Evolutionary conservation across 2,888 invertebrate genomes (phyloP).

Genomic region (Junonia oenone): DNA sequence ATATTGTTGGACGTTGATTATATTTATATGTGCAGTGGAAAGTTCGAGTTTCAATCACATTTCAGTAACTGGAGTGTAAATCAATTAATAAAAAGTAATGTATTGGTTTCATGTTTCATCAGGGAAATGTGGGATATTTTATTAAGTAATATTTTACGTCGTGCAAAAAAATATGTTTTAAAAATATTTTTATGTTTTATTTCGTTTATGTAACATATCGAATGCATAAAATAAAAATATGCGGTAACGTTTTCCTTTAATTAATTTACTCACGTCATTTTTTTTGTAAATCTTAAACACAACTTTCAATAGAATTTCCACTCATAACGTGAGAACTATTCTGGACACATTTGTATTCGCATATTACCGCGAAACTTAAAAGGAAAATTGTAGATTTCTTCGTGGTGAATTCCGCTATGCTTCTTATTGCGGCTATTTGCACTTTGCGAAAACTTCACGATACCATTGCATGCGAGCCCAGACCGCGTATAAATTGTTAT

Average conservation of each 20-base stretch:
- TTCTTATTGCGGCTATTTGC: slow-evolving; percentile 8
- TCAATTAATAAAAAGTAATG: slow-evolving; percentile 13
- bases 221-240: no score
- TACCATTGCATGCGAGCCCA: slow-evolving; percentile 3
- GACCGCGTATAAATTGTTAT: slow-evolving; percentile 4
- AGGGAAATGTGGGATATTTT: neutral
- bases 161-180: no score
- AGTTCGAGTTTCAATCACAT: neutral
- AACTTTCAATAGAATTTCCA: neutral
- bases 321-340: neutral
- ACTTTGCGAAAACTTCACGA: slow-evolving; percentile 2
- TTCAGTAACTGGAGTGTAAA: slow-evolving; percentile 19
- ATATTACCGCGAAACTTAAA: neutral
- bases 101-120: slow-evolving; percentile 1
- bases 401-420: neutral
- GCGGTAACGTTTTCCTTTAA: no score
- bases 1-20: neutral
- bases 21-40: no score
- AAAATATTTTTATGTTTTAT: no score
- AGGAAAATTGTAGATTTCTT: slow-evolving; percentile 1
- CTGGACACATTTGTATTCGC: neutral
- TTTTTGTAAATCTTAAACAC: no score
- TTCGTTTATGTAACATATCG: no score
- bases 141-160: no score
- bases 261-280: no score